Percentiles rank a stretch among this genome's conserved stretches.
Conservation (phyloP, 2,797 vertebrate genomes). For the Smutsia temminckii region DNA sequence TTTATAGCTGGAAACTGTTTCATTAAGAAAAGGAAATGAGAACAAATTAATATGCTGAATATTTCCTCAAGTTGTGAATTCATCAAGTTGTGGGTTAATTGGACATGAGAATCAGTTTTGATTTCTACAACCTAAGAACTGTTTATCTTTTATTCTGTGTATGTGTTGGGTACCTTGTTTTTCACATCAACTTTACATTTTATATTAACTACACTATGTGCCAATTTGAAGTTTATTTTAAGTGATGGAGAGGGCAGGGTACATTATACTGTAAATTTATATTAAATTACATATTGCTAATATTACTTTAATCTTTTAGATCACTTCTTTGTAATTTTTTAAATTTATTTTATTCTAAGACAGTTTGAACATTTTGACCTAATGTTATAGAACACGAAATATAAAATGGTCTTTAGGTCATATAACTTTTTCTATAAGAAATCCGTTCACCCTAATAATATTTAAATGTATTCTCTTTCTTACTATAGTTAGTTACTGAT, state of each 20-base stretch:
- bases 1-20: background rate
- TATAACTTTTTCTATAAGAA: background rate
- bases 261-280: background rate
- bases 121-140: background rate
- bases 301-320: background rate
- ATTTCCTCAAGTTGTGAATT: conserved; percentile 42
- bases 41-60: conserved; percentile 6
- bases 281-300: background rate
- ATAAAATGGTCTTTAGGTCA: background rate
- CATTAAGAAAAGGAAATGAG: conserved; percentile 43
- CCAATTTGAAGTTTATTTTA: background rate
- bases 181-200: background rate
- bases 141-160: background rate
- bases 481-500: background rate
- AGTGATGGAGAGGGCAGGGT: background rate
- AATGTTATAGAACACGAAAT: background rate
- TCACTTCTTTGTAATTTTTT: background rate
- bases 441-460: background rate
- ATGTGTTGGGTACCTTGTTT: background rate
- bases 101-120: conserved; percentile 36
- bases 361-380: background rate
- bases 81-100: conserved; percentile 12
- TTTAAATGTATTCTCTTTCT: background rate
- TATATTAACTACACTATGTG: background rate
- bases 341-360: background rate